phyloP scores from a whole-genome alignment of 2,113 vertebrate genomes.

The Mobula hypostoma region DNA sequence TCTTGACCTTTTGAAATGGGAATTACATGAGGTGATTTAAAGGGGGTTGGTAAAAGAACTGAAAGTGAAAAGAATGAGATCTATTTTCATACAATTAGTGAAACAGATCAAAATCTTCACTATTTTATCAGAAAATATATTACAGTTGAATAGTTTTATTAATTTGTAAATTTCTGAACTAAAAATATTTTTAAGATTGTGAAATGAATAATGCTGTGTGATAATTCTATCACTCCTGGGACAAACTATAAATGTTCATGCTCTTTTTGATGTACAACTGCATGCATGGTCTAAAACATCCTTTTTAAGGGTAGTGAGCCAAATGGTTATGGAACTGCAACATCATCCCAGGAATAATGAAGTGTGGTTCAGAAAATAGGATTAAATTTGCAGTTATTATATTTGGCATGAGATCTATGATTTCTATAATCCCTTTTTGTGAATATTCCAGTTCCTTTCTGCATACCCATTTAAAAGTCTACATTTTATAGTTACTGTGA shows the following conservation, averaged over 20 bases:
- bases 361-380: neutral
- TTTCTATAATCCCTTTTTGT: neutral
- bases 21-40: too few species aligned
- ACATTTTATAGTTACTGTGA: neutral
- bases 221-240: neutral
- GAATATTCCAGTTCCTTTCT: neutral
- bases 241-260: neutral
- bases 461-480: neutral
- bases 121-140: neutral
- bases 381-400: neutral
- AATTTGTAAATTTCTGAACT: neutral
- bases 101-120: too few species aligned
- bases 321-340: neutral
- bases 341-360: neutral
- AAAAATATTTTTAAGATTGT: neutral
- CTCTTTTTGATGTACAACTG: neutral
- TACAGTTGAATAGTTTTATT: neutral
- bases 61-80: too few species aligned
- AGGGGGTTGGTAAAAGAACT: too few species aligned
- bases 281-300: neutral
- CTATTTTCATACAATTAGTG: too few species aligned
- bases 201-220: neutral
- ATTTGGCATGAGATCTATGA: neutral
- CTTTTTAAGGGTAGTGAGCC: too few species aligned
- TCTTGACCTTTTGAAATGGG: too few species aligned